Percentiles rank a stretch among this genome's conserved stretches.
phyloP scores from a whole-genome alignment of 1,140 invertebrate genomes.

The Antheraea mylitta region DNA sequence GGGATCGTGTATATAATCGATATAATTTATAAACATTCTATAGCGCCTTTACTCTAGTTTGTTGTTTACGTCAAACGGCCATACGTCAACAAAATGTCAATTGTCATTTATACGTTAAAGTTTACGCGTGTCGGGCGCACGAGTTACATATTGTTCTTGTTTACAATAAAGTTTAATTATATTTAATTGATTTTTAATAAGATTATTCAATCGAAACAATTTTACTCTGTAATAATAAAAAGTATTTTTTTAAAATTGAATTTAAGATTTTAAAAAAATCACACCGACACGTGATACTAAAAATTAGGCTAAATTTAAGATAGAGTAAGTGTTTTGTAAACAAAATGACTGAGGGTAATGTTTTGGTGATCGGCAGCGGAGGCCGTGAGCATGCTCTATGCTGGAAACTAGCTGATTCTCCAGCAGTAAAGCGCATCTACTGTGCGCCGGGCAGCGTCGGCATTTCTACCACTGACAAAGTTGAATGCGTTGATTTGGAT shows the following conservation, averaged over 20 bases:
- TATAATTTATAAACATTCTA: not conserved
- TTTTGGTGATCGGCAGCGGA: conserved; percentile 94
- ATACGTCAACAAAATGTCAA: conserved; percentile 26
- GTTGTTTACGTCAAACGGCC: not conserved
- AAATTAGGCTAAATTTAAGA: conserved; percentile 21
- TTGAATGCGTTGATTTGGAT: conserved; percentile 82
- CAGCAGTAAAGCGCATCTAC: conserved; percentile 85
- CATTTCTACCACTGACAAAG: conserved; percentile 84
- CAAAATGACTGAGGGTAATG: conserved; percentile 70
- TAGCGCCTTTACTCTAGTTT: not conserved
- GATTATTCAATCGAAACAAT: not conserved
- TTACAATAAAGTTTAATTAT: not conserved
- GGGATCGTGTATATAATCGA: too few species aligned
- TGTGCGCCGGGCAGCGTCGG: conserved; percentile 95
- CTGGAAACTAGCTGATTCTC: conserved; percentile 94
- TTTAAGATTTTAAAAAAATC: not conserved
- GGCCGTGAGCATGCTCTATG: conserved; percentile 97
- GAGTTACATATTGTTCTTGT: conserved; percentile 1
- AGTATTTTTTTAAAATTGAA: not conserved
- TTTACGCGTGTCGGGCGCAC: conserved; percentile 41
- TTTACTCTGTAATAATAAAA: not conserved
- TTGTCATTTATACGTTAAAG: conserved; percentile 61
- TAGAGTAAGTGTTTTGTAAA: conserved; percentile 15
- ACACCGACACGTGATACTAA: conserved; percentile 29
- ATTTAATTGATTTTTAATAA: not conserved